phyloP scores from a whole-genome alignment of 2,888 invertebrate species.

The Stictocephala bisonia region DNA sequence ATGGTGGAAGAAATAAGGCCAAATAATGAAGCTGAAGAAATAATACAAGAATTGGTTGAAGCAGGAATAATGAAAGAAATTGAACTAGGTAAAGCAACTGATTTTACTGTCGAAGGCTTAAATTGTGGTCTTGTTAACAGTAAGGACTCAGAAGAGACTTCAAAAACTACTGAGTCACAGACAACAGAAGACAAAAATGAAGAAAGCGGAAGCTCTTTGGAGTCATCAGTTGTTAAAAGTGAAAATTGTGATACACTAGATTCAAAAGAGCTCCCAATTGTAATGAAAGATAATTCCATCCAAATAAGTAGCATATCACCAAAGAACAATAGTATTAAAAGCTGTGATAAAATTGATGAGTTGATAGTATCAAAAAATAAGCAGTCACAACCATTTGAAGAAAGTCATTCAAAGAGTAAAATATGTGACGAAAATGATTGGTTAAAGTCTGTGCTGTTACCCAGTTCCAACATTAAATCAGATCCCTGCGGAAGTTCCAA shows the following conservation, averaged over 20 bases:
- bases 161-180: neutral
- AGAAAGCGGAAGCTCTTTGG: neutral
- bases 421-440: conserved; percentile 31
- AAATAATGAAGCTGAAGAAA: conserved; percentile 41
- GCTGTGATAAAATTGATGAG: conserved; percentile 32
- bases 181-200: neutral
- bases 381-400: neutral
- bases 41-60: conserved; percentile 41
- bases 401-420: neutral
- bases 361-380: conserved; percentile 7
- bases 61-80: conserved; percentile 28
- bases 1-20: conserved; percentile 52
- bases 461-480: neutral
- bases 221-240: neutral
- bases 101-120: neutral
- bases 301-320: conserved; percentile 15
- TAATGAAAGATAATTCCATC: conserved; percentile 3
- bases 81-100: neutral
- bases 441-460: conserved; percentile 37
- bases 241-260: neutral
- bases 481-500: conserved; percentile 7
- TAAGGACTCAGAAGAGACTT: neutral
- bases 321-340: conserved; percentile 4
- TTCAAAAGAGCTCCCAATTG: neutral
- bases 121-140: neutral